Conservation (phyloP, 2,113 vertebrate species). For the Zosterops pallidus region DNA sequence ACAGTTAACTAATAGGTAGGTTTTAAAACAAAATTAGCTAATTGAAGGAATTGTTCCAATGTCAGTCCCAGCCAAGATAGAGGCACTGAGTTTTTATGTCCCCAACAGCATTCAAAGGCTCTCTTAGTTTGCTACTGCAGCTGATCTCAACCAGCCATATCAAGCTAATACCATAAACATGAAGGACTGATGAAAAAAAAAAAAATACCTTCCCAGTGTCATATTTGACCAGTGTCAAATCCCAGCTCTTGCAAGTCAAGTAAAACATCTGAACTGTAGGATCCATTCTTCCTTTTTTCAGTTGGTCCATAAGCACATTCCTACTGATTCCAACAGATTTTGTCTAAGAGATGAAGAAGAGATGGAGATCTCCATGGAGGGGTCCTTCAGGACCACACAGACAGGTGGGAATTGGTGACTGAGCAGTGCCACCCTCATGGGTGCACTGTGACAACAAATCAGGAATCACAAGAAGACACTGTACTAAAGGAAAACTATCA, state of each 20-base stretch:
- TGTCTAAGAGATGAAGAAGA: not conserved
- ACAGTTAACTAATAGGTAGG: not conserved
- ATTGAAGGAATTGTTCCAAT: not conserved
- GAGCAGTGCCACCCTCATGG: not conserved
- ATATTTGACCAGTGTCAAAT: not conserved
- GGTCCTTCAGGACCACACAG: not conserved
- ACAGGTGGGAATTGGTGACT: not conserved
- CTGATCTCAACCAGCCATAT: not conserved
- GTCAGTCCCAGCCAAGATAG: not conserved
- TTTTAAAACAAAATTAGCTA: not conserved
- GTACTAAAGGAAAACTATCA: not conserved
- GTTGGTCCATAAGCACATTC: not conserved
- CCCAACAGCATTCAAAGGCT: not conserved
- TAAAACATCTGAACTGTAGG: not conserved
- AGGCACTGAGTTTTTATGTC: not conserved
- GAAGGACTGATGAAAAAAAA: not conserved
- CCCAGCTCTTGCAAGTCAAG: not conserved
- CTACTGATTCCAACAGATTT: not conserved
- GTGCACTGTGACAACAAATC: not conserved
- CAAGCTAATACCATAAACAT: not conserved
- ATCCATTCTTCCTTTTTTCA: not conserved
- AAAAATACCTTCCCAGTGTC: not conserved
- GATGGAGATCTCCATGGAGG: not conserved
- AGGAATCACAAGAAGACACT: not conserved
- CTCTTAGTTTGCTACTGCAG: not conserved